These are phyloP conservation scores for Drosophila nr. medialis DNA, from an alignment of 2,888 invertebrate genomes.

Conservation along the genomic window DNA sequence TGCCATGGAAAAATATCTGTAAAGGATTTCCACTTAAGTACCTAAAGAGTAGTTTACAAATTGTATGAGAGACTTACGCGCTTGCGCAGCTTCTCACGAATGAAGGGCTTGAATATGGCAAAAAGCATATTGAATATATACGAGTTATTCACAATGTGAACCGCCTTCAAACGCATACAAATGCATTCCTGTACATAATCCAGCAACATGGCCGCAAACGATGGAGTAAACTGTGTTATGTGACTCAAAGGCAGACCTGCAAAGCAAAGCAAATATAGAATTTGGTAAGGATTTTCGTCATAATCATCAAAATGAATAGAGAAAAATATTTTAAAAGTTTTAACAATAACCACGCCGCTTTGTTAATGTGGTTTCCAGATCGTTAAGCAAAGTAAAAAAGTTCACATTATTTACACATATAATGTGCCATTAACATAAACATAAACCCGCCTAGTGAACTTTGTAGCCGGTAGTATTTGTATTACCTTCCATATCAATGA, in stretches of 20 bases:
- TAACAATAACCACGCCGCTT: not conserved
- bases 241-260: constrained; percentile 88
- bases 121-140: constrained; percentile 94
- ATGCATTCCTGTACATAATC: constrained; percentile 93
- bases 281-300: not conserved
- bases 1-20: constrained; percentile 90
- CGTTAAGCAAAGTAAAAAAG: constrained; percentile 14
- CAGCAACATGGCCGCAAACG: constrained; percentile 89
- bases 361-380: constrained; percentile 5
- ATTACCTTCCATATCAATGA: constrained; percentile 90
- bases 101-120: constrained; percentile 94
- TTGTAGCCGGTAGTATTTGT: not conserved
- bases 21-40: not conserved
- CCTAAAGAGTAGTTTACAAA: not conserved
- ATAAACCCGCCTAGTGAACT: not conserved
- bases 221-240: constrained; percentile 91
- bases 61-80: constrained; percentile 86
- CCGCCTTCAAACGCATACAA: constrained; percentile 92
- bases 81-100: constrained; percentile 92
- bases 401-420: constrained; percentile 5
- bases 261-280: not conserved
- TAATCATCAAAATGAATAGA: not conserved
- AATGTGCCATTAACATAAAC: constrained; percentile 8
- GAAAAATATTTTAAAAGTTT: not conserved
- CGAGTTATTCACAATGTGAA: constrained; percentile 95